Percentiles rank a stretch among this genome's conserved stretches.
Conservation (phyloP, 1,140 invertebrate genomes). For the Portunus trituberculatus region DNA sequence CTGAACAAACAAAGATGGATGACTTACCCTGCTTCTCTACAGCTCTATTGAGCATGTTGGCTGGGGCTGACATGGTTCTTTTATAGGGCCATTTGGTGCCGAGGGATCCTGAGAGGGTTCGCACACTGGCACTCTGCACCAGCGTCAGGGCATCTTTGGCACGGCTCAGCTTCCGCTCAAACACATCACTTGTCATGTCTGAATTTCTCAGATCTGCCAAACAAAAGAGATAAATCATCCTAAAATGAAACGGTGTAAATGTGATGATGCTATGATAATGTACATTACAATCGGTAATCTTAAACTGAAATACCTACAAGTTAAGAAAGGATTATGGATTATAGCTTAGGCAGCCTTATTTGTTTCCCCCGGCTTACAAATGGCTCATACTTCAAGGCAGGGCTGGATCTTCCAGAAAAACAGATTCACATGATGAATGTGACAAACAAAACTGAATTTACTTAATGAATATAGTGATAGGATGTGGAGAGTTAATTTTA, state of each 20-base stretch:
- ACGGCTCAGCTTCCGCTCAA: constrained; percentile 92
- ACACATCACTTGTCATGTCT: constrained; percentile 93
- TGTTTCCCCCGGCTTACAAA: too few species aligned
- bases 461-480: too few species aligned
- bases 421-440: too few species aligned
- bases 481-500: too few species aligned
- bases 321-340: too few species aligned
- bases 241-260: not conserved
- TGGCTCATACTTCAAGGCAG: too few species aligned
- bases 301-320: too few species aligned
- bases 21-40: constrained; percentile 86
- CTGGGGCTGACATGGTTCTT: constrained; percentile 93
- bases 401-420: too few species aligned
- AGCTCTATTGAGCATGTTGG: constrained; percentile 84
- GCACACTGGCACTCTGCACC: constrained; percentile 82
- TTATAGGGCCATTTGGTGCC: constrained; percentile 97
- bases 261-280: not conserved
- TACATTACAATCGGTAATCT: too few species aligned
- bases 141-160: constrained; percentile 92
- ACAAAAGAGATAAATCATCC: not conserved
- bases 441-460: too few species aligned
- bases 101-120: constrained; percentile 93
- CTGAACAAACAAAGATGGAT: not conserved
- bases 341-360: too few species aligned
- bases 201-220: constrained; percentile 91